Evolutionary conservation across 1,140 invertebrate species (phyloP).

Genomic region (Hypsibius dujardini): DNA sequence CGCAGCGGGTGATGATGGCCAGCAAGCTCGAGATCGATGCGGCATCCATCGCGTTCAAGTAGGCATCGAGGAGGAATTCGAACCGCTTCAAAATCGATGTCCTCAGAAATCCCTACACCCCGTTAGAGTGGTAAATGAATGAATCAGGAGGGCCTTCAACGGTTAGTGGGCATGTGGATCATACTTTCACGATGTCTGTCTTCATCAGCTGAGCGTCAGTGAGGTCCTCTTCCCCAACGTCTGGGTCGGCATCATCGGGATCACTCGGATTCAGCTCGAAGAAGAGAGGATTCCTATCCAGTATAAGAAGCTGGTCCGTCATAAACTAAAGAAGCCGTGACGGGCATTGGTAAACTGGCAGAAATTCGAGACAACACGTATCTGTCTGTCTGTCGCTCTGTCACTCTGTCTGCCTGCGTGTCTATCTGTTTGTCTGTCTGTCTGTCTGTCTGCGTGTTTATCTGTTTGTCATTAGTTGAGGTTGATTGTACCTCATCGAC

Average conservation of each 20-base stretch:
- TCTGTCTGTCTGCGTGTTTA: too few species aligned
- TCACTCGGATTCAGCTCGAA: background rate
- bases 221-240: background rate
- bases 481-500: background rate
- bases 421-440: too few species aligned
- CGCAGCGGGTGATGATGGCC: background rate
- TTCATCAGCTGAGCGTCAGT: conserved; percentile 13
- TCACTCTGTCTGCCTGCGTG: too few species aligned
- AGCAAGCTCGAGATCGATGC: background rate
- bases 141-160: background rate
- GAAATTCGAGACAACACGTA: too few species aligned
- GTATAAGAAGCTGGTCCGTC: background rate
- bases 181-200: background rate
- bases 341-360: too few species aligned
- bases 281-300: background rate
- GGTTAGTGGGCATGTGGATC: background rate
- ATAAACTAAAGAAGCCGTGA: background rate
- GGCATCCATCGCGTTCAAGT: background rate
- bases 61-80: background rate
- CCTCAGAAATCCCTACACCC: background rate
- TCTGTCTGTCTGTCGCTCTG: too few species aligned
- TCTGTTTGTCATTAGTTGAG: too few species aligned
- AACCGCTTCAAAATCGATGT: background rate
- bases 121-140: background rate
- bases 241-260: background rate